Evolutionary conservation across 1,140 invertebrate genomes (phyloP), one percentile per base, ranked within the genome.

Genomic region (Neuroterus valhalla): DNA sequence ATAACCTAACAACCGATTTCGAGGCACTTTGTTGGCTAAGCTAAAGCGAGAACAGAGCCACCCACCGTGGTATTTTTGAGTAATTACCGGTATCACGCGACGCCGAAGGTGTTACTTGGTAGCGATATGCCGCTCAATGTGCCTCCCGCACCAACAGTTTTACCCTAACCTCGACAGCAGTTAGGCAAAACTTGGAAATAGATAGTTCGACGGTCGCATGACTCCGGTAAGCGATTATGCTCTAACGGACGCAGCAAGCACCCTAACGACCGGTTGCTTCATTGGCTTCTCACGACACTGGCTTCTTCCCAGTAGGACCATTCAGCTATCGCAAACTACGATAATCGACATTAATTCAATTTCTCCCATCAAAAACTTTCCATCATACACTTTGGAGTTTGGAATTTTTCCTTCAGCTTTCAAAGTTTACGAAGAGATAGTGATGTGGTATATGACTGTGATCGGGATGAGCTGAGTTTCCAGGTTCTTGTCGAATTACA

Each of bases 11-110:
- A 77, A 86, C 80, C 81, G 82, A 86, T 86, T 80, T 82, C 80
- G 77, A 82, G 82, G 81, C 79, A 84, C 80, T 86, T 87, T 85
- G 86, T 84, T 85, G 83, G 84, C 76, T 74, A 73, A 78, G 84
- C 76, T 85, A 82, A 86, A 86, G 84, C 82, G 85, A 87, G 84
- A 86, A 86, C 86, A 84, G 76, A 74, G 75, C 78, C 80, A 72
- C 72, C 79, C 75, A 80, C 62, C 74, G 70, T 44, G 76, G 79
- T 75, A 88, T 88, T 88, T 88, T 88, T 85, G 82, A 84, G 84
- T 88, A 89, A 89, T 89, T 89, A 85, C 87, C 79, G 79, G 78
- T 85, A 87, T 86, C 88, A 89, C 88, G 87, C 88, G 85, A 89
- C 85, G 85, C 79, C 80, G 74, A 87, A 87, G 84, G 86, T 88